These are phyloP conservation scores for Pseudanteris insignis DNA, from an alignment of 2,888 invertebrate genomes.

Conservation along the genomic window DNA sequence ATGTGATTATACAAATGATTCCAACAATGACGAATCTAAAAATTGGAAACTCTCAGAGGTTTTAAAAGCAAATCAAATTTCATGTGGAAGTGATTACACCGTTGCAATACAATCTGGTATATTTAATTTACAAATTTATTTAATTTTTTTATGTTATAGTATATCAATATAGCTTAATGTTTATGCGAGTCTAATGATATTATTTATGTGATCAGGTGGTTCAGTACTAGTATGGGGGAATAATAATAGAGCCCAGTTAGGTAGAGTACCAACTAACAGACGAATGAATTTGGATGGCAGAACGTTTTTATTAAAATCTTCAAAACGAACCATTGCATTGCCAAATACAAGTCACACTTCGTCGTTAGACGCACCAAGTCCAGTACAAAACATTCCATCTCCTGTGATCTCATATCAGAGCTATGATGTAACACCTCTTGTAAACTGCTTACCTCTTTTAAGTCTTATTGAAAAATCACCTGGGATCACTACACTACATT, in stretches of 20 bases:
- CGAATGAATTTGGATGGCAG: slow-evolving; percentile 68
- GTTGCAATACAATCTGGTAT: slow-evolving; percentile 71
- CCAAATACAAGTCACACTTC: slow-evolving; percentile 66
- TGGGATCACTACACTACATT: slow-evolving; percentile 64
- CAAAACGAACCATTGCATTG: slow-evolving; percentile 77
- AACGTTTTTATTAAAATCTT: slow-evolving; percentile 76
- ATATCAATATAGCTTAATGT: too few relatives aligned
- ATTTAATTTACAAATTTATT: neutral
- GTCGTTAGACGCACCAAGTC: slow-evolving; percentile 63
- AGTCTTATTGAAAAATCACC: slow-evolving; percentile 59
- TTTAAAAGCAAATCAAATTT: slow-evolving; percentile 66
- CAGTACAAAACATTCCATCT: slow-evolving; percentile 64
- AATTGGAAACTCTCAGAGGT: slow-evolving; percentile 50
- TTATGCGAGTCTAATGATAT: too few relatives aligned
- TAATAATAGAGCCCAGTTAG: slow-evolving; percentile 73
- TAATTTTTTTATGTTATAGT: neutral
- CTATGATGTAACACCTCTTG: slow-evolving; percentile 58
- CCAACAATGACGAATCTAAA: slow-evolving; percentile 28
- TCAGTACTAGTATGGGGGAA: slow-evolving; percentile 76
- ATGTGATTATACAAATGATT: slow-evolving; percentile 36
- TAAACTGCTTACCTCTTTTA: slow-evolving; percentile 56
- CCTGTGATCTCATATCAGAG: slow-evolving; percentile 64
- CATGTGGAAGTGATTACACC: slow-evolving; percentile 82
- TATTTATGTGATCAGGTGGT: too few relatives aligned
- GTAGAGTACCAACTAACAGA: slow-evolving; percentile 70